A percentile compares a stretch with the other conserved stretches of the same genome.
Evolutionary conservation across 2,797 vertebrate genomes (phyloP).

Genomic region (Takifugu ocellatus): DNA sequence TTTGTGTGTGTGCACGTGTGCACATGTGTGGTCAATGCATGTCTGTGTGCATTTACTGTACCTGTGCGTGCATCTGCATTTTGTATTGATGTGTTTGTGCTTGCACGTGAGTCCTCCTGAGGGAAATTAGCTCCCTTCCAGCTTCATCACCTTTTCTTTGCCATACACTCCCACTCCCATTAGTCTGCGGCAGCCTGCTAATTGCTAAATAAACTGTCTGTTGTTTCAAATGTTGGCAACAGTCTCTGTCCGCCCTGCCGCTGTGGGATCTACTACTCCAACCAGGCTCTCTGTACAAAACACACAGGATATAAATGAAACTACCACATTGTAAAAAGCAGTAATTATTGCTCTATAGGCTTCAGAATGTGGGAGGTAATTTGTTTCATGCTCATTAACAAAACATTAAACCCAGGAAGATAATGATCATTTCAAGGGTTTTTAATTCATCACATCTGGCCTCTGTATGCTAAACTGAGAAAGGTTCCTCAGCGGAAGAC

Average conservation of each 20-base stretch:
- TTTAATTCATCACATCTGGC: too few relatives aligned
- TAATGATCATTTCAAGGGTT: too few relatives aligned
- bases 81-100: slow-evolving; percentile 43
- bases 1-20: slow-evolving; percentile 28
- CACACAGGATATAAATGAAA: slow-evolving; percentile 1
- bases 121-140: slow-evolving; percentile 73
- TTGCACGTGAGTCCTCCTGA: slow-evolving; percentile 57
- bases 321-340: too few relatives aligned
- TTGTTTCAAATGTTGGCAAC: slow-evolving; percentile 61
- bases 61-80: slow-evolving; percentile 38
- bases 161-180: slow-evolving; percentile 64
- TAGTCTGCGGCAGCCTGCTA: slow-evolving; percentile 46
- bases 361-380: too few relatives aligned
- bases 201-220: slow-evolving; percentile 68
- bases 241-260: slow-evolving; percentile 48
- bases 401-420: too few relatives aligned
- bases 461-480: too few relatives aligned
- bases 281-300: slow-evolving; percentile 18
- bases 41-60: slow-evolving; percentile 38
- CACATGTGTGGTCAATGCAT: slow-evolving; percentile 32
- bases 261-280: slow-evolving; percentile 51
- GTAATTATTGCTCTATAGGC: too few relatives aligned
- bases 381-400: too few relatives aligned
- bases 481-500: too few relatives aligned
- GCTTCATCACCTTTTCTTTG: slow-evolving; percentile 50